Evolutionary conservation across 2,888 invertebrate genomes (phyloP).

Genomic region (Agrochola lychnidis): DNA sequence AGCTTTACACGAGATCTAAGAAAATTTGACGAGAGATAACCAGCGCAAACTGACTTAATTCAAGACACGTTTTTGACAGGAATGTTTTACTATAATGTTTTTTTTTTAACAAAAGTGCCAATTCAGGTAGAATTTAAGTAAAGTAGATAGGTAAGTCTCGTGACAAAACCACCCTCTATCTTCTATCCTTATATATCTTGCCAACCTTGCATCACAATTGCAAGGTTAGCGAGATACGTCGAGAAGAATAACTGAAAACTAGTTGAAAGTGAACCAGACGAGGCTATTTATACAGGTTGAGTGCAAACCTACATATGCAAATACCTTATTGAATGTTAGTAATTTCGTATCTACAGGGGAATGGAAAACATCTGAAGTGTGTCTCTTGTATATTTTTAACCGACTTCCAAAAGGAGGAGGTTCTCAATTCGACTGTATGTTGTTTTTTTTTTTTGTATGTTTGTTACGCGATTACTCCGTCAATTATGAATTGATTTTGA

Average conservation of each 20-base stretch:
- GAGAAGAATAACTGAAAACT: conserved; percentile 22
- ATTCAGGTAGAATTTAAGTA: neutral
- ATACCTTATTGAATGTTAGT: conserved; percentile 33
- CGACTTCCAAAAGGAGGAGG: too few species aligned
- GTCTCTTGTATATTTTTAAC: neutral
- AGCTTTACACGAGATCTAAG: too few species aligned
- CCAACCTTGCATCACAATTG: neutral
- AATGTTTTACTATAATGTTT: neutral
- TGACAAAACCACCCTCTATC: neutral
- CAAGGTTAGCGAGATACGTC: conserved; percentile 4
- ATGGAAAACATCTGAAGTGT: conserved; percentile 21
- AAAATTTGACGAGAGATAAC: neutral
- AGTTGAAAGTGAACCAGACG: conserved; percentile 33
- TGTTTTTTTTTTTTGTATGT: too few species aligned
- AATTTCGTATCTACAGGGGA: neutral
- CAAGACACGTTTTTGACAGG: conserved; percentile 1
- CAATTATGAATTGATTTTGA: too few species aligned
- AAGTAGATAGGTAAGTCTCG: neutral
- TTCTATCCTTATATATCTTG: neutral
- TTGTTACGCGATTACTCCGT: too few species aligned
- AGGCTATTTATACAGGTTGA: conserved; percentile 27
- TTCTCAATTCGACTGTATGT: too few species aligned
- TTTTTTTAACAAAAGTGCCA: neutral
- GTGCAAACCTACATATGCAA: conserved; percentile 32
- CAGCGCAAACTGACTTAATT: too few species aligned